phyloP scores from a whole-genome alignment of 2,888 invertebrate species.

The Rhyacophila evoluta region DNA sequence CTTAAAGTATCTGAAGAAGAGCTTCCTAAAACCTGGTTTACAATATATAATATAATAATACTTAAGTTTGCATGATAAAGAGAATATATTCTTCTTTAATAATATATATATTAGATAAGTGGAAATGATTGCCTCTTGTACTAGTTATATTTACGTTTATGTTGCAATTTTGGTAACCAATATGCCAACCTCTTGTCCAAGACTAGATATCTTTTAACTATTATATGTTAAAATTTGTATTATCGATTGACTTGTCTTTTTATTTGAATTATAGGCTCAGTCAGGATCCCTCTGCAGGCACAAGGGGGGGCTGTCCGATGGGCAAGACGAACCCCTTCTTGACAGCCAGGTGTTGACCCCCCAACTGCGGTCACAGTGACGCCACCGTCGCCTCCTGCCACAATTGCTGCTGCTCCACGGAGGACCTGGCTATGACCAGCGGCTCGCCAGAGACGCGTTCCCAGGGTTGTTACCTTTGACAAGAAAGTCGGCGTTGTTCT shows the following conservation, averaged over 20 bases:
- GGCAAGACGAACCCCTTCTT: constrained; percentile 48
- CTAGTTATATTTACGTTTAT: no score
- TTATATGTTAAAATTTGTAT: no score
- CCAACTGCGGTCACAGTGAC: constrained; percentile 27
- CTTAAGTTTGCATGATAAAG: no score
- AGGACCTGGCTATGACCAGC: constrained; percentile 53
- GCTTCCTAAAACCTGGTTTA: no score
- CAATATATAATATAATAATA: no score
- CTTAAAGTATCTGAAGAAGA: no score
- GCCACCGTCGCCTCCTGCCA: constrained; percentile 25
- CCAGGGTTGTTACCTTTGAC: constrained; percentile 51
- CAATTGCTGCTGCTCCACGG: constrained; percentile 30
- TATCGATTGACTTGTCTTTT: background rate
- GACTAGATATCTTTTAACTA: no score
- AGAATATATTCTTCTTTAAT: no score
- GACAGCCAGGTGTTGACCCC: constrained; percentile 36
- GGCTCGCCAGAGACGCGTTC: constrained; percentile 27
- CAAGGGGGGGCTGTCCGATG: constrained; percentile 51
- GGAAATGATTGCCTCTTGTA: no score
- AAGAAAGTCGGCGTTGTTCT: constrained; percentile 53
- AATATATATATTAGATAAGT: no score
- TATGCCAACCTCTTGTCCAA: no score
- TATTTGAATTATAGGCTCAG: constrained; percentile 59
- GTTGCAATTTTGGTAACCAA: no score
- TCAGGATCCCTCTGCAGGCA: constrained; percentile 60